phyloP scores from a whole-genome alignment of 2,113 vertebrate species.

The Anhinga anhinga region DNA sequence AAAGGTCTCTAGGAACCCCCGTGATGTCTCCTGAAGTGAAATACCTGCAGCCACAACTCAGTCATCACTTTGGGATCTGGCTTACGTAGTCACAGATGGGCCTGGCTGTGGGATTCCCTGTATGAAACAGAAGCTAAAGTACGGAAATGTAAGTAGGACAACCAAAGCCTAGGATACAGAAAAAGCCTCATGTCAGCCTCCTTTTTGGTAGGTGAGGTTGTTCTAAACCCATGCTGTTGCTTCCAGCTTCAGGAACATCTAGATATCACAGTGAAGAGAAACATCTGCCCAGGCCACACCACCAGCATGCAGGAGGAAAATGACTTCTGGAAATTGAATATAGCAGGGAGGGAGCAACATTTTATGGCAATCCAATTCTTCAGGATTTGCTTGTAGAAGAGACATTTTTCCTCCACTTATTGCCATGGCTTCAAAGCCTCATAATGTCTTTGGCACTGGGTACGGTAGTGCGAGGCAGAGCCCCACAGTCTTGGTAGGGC shows the following conservation, averaged over 20 bases:
- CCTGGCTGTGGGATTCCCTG: neutral
- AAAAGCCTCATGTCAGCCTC: neutral
- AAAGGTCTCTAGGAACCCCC: neutral
- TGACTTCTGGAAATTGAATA: neutral
- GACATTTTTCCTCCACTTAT: neutral
- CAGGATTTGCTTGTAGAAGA: neutral
- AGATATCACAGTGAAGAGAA: neutral
- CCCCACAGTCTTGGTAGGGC: neutral
- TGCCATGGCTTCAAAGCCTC: neutral
- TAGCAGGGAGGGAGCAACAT: neutral
- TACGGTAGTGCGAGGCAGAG: neutral
- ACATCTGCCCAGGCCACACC: neutral
- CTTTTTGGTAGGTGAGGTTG: neutral
- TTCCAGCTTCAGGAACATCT: neutral
- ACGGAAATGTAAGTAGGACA: neutral
- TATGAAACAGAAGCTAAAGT: neutral
- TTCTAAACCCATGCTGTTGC: neutral
- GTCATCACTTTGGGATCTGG: neutral
- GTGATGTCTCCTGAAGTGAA: neutral
- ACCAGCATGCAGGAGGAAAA: neutral
- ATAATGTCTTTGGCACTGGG: neutral
- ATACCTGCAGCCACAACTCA: neutral
- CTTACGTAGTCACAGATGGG: accelerated
- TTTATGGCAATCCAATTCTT: neutral
- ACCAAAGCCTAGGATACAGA: neutral